Percentiles rank a stretch among this genome's conserved stretches.
Evolutionary conservation across 1,140 invertebrate species (phyloP).

Genomic region (Lamellibrachia luymesi): DNA sequence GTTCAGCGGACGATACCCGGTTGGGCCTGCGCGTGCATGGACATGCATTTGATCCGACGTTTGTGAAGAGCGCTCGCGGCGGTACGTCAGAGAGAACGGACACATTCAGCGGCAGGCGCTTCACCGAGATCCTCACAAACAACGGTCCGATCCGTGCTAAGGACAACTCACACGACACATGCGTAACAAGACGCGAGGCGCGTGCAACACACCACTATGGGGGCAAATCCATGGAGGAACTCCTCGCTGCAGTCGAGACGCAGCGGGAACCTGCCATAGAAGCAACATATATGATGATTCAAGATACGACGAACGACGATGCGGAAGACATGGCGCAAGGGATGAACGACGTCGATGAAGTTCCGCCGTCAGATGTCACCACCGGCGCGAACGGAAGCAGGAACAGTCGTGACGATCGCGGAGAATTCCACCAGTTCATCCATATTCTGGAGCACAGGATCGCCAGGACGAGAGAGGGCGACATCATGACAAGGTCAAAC

Average conservation of each 20-base stretch:
- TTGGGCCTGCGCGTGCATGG: background rate
- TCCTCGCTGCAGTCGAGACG: background rate
- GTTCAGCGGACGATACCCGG: background rate
- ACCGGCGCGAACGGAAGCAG: background rate
- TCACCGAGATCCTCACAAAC: background rate
- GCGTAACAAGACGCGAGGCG: background rate
- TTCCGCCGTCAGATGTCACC: background rate
- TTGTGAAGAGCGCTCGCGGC: background rate
- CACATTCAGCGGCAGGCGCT: background rate
- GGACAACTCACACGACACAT: background rate
- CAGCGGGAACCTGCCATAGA: background rate
- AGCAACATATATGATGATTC: background rate
- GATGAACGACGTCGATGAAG: background rate
- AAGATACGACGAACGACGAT: background rate
- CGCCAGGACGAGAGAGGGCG: background rate
- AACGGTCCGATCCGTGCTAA: background rate
- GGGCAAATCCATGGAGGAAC: background rate
- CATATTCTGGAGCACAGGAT: background rate
- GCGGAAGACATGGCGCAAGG: background rate
- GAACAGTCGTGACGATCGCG: background rate
- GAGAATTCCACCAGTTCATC: background rate
- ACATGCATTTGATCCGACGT: background rate
- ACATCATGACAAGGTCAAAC: background rate
- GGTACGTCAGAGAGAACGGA: background rate
- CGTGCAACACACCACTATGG: background rate